Evolutionary conservation across 2,113 vertebrate genomes (phyloP).

Genomic region (Micronycteris hirsuta): DNA sequence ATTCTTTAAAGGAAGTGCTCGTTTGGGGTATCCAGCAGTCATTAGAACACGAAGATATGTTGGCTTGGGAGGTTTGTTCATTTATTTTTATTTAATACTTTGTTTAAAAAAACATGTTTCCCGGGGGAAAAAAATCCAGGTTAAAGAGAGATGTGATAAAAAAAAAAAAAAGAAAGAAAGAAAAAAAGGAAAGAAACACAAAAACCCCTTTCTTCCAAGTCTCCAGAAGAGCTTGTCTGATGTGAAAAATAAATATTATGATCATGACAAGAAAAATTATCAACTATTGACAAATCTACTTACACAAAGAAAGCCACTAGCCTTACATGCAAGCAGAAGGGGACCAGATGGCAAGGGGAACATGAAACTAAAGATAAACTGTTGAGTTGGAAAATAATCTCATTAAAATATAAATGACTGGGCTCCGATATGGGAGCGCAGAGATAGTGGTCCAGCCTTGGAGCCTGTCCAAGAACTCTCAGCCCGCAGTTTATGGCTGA

Average conservation of each 20-base stretch:
- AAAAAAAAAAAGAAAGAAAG: neutral
- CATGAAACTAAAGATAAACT: conserved; percentile 56
- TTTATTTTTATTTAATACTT: conserved; percentile 30
- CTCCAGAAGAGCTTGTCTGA: conserved; percentile 64
- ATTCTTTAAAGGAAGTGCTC: neutral
- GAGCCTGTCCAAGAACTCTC: neutral
- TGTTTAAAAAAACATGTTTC: neutral
- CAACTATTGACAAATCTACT: conserved; percentile 69
- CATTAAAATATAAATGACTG: conserved; percentile 58
- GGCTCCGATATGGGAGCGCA: neutral
- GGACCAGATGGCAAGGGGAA: conserved; percentile 68
- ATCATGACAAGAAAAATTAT: conserved; percentile 66
- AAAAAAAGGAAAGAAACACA: neutral
- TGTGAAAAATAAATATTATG: conserved; percentile 75
- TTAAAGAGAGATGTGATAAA: neutral
- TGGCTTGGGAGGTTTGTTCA: neutral
- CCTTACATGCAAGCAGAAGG: conserved; percentile 59
- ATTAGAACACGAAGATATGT: neutral
- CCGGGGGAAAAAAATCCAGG: conserved; percentile 10
- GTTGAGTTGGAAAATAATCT: conserved; percentile 65
- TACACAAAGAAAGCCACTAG: conserved; percentile 69
- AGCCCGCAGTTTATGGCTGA: neutral
- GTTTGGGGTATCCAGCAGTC: neutral
- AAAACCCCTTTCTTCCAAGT: conserved; percentile 55
- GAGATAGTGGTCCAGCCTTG: neutral